Evolutionary conservation across 92 coral and sea anemone genomes (phyloP).

Genomic region (Actinernus sp.): DNA sequence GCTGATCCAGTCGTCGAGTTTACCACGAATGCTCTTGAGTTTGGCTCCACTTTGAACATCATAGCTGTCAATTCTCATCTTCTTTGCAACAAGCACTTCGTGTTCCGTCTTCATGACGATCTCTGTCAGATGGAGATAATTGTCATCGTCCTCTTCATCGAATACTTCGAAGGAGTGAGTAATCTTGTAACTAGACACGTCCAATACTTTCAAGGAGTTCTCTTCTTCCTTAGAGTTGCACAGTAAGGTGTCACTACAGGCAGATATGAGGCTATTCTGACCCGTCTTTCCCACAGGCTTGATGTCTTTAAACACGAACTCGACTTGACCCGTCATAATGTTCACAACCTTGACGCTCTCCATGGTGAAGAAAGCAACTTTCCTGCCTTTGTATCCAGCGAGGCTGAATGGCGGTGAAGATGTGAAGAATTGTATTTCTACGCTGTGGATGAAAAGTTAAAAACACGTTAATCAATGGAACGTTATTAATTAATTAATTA

Average conservation of each 20-base stretch:
- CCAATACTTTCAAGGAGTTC: conserved; percentile 69
- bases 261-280: conserved; percentile 65
- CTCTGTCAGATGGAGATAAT: conserved; percentile 76
- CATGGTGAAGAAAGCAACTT: conserved; percentile 64
- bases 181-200: conserved; percentile 8
- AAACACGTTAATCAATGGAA: no score
- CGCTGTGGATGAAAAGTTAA: no score
- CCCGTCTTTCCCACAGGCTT: conserved; percentile 78
- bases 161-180: conserved; percentile 65
- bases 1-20: conserved; percentile 85
- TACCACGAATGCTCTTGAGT: conserved; percentile 65
- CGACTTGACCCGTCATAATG: conserved; percentile 42
- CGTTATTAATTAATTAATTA: no score
- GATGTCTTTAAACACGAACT: conserved; percentile 23
- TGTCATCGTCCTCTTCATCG: conserved; percentile 78
- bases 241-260: conserved; percentile 39
- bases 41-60: conserved; percentile 55
- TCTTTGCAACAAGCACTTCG: conserved; percentile 85
- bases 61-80: conserved; percentile 74
- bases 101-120: conserved; percentile 59
- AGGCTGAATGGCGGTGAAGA: conserved; percentile 59
- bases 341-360: conserved; percentile 53
- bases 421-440: conserved; percentile 54
- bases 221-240: conserved; percentile 82
- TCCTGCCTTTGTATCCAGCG: conserved; percentile 67